These are phyloP conservation scores for Vanessa cardui DNA, from an alignment of 2,888 invertebrate species.

Conservation along the genomic window DNA sequence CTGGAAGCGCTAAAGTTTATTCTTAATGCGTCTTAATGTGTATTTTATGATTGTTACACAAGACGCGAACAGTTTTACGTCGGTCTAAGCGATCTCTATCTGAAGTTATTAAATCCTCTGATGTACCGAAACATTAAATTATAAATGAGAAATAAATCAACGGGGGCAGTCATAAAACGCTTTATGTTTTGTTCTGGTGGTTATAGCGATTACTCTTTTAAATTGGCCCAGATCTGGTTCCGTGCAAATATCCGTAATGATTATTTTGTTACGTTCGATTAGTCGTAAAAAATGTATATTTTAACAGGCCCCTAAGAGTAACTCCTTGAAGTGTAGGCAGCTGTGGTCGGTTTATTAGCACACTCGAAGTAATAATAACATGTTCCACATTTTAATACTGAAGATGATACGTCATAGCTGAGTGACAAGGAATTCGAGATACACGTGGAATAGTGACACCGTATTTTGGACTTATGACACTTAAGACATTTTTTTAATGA, in stretches of 20 bases:
- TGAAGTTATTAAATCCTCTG: conserved; percentile 79
- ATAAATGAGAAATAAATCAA: conserved; percentile 82
- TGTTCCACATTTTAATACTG: conserved; percentile 3
- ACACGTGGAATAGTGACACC: background rate
- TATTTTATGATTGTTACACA: conserved; percentile 82
- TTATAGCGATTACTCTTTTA: conserved; percentile 68
- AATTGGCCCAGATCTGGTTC: conserved; percentile 71
- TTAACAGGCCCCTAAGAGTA: conserved; percentile 35
- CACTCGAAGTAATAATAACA: conserved; percentile 14
- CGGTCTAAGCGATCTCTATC: conserved; percentile 78
- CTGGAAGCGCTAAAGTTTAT: conserved; percentile 62
- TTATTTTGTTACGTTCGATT: conserved; percentile 37
- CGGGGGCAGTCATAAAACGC: conserved; percentile 75
- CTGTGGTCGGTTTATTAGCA: conserved; percentile 14
- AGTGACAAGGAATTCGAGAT: background rate
- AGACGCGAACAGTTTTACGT: conserved; percentile 77
- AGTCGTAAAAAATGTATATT: conserved; percentile 38
- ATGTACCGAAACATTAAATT: conserved; percentile 81
- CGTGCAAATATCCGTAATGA: conserved; percentile 55
- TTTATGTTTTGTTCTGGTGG: conserved; percentile 79
- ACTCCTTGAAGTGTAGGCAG: conserved; percentile 22
- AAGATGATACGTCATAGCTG: background rate
- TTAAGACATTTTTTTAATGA: too few species aligned
- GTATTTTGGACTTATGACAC: too few species aligned
- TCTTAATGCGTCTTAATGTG: conserved; percentile 82